A percentile compares a stretch with the other conserved stretches of the same genome.
phyloP scores from a whole-genome alignment of 2,797 vertebrate genomes.

The Momotus momota region DNA sequence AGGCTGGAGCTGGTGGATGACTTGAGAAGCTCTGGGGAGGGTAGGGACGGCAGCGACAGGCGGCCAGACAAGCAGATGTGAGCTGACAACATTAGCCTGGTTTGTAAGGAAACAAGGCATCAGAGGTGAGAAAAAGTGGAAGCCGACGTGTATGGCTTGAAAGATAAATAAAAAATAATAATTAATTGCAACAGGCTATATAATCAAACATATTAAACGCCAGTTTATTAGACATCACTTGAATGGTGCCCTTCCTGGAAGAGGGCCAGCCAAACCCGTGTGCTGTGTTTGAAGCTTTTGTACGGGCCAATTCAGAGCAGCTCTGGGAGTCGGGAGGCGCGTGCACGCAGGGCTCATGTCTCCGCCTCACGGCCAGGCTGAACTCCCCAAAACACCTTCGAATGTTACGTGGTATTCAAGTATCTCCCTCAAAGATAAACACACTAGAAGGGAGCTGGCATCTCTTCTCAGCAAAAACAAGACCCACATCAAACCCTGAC shows the following conservation, averaged over 20 bases:
- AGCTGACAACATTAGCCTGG: neutral
- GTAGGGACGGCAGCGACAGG: fast-evolving
- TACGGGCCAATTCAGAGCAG: neutral
- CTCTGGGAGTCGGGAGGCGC: neutral
- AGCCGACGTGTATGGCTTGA: neutral
- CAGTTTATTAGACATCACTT: slow-evolving; percentile 3
- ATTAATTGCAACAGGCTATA: neutral
- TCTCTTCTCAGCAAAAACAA: neutral
- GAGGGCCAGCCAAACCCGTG: neutral
- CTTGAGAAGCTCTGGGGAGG: neutral
- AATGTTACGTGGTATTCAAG: neutral
- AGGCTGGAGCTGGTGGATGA: neutral
- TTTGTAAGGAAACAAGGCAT: neutral
- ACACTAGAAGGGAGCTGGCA: neutral
- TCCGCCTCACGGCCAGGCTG: neutral
- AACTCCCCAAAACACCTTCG: neutral
- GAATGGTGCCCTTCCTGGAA: slow-evolving; percentile 7
- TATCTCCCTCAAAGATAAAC: neutral
- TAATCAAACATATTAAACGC: neutral
- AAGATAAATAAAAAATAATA: neutral
- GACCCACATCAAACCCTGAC: neutral
- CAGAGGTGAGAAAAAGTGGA: slow-evolving; percentile 1
- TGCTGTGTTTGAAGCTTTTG: neutral
- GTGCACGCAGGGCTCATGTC: fast-evolving
- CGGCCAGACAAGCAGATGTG: neutral